Conservation (phyloP, 2,113 vertebrate species). For the Cololabis saira region DNA sequence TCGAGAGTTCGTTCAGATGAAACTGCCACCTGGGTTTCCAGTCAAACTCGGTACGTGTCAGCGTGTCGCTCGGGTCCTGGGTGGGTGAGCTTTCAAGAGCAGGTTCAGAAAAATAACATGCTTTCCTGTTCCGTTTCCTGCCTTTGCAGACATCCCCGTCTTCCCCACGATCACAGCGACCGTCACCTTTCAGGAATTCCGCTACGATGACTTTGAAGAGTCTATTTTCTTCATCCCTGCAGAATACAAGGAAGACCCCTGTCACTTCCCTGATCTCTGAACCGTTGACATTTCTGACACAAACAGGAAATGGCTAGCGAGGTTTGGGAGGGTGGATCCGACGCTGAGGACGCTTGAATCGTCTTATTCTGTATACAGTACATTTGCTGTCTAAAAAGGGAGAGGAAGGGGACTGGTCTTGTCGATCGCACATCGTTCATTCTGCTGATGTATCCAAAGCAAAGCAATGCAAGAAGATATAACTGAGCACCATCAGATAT, state of each 20-base stretch:
- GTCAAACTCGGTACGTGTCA: conserved; percentile 90
- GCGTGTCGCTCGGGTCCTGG: background rate
- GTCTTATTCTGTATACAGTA: conserved; percentile 38
- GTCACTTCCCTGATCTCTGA: conserved; percentile 94
- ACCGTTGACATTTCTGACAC: conserved; percentile 28
- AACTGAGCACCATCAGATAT: conserved; percentile 32
- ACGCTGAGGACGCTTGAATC: conserved; percentile 24
- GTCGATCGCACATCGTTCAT: conserved; percentile 28
- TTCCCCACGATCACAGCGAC: conserved; percentile 98
- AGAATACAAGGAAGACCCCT: conserved; percentile 95
- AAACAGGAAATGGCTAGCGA: conserved; percentile 36
- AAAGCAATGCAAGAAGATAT: conserved; percentile 56
- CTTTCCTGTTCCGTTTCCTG: background rate
- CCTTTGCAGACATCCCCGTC: conserved; percentile 90
- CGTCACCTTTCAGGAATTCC: conserved; percentile 98
- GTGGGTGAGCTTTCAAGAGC: conserved; percentile 1
- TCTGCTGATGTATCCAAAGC: conserved; percentile 60
- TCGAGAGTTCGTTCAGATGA: conserved; percentile 98
- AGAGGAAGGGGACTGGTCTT: conserved; percentile 13
- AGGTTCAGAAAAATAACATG: background rate
- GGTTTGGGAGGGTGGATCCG: background rate
- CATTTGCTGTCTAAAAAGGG: conserved; percentile 22
- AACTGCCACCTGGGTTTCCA: conserved; percentile 96
- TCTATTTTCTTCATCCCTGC: conserved; percentile 90
- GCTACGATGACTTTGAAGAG: conserved; percentile 89